Base-by-base conservation (phyloP, 2,113 vertebrate species). In the Oreocharis arfaki region DNA sequence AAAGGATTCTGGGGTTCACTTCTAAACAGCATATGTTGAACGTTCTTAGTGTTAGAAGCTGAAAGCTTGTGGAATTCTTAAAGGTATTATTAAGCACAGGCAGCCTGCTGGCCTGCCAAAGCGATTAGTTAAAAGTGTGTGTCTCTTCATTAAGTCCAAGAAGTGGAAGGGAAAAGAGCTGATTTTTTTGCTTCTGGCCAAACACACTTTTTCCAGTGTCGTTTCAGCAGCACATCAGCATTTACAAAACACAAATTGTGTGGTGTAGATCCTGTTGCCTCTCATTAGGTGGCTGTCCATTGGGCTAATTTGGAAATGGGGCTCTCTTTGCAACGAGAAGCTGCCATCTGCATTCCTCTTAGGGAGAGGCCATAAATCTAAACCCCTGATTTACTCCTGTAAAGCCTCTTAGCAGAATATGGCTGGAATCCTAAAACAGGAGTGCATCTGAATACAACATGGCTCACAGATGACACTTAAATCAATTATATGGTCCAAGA, bases 41-140 rank as follows among this genome's bases (percentile, higher is more conserved):
- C 35, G 16, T 74, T 42, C 32, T 46, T 77, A 39, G 17, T 75
- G 35, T 44, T 81, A 61, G 47, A 88, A 70, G 46, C 50, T 81
- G 64, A 78, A 90, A 84, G 27, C 19, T 67, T 55, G 9, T 77
- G 80, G 63, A 52, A 74, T 93, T 94, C 42, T 39, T 77, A 12
- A 23, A 46, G 17, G 27, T 73, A 2, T 73, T 81, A 61, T 46
- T 78, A 81, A 84, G 82, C 47, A 67, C 41, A 86, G 90, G 44
- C 71, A 78, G 52, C 64, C 86, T 89, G 71, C 83, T 92, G 80
- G 56, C 55, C 83, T 92, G 76, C 55, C 79, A 55, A 11, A 90
- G 21, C 76, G 74, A 75, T 92, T 89, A 89, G 68, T 86, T 74
- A 71, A 69, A 71, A 69, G 68, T 39, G 32, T 85, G 14, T 81